These are phyloP conservation scores for Spea multiplicata DNA, from an alignment of 2,113 vertebrate species.

Conservation along the genomic window DNA sequence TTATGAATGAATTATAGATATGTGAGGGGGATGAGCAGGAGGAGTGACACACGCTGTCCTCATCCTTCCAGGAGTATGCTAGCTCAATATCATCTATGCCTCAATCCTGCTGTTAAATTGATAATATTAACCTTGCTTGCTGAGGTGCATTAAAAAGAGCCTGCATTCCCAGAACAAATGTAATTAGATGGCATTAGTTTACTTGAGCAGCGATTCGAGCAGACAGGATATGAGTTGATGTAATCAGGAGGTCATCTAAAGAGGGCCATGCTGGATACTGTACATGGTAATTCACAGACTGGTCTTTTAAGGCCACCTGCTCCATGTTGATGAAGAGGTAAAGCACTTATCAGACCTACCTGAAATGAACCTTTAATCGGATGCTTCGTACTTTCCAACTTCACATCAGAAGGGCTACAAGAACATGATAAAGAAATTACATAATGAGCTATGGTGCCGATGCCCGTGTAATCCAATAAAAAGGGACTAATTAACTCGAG, in stretches of 20 bases:
- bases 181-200: constrained; percentile 55
- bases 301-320: constrained; percentile 11
- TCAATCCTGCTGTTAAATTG: constrained; percentile 56
- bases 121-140: constrained; percentile 53
- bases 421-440: too few relatives aligned
- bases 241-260: constrained; percentile 52
- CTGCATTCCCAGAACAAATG: constrained; percentile 55
- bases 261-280: not conserved
- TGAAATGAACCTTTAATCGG: not conserved
- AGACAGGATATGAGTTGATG: constrained; percentile 51
- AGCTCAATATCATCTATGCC: constrained; percentile 44
- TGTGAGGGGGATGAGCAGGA: constrained; percentile 6
- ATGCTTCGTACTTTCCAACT: too few relatives aligned
- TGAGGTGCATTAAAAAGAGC: constrained; percentile 46
- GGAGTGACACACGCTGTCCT: constrained; percentile 34
- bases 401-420: too few relatives aligned
- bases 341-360: not conserved
- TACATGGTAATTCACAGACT: not conserved
- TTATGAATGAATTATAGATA: constrained; percentile 34
- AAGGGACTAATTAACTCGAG: too few relatives aligned
- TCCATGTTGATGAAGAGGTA: not conserved
- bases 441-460: too few relatives aligned
- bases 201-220: constrained; percentile 47
- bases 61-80: constrained; percentile 49
- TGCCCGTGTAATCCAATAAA: too few relatives aligned